Evolutionary conservation across 2,113 vertebrate species (phyloP).

Genomic region (Sinocyclocheilus anophthalmus): DNA sequence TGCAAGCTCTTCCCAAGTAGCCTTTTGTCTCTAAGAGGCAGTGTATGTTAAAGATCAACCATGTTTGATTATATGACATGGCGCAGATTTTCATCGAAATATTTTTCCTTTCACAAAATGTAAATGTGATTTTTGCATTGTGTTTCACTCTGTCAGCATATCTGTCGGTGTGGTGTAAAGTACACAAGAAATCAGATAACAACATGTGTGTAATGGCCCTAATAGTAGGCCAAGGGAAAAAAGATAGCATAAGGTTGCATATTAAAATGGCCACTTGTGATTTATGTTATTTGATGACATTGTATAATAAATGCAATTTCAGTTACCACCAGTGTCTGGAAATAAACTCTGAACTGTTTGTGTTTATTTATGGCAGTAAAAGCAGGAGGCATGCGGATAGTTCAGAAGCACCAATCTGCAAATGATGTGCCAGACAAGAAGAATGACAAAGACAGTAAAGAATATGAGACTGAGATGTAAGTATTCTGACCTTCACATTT

Average conservation of each 20-base stretch:
- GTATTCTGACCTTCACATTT: slow-evolving; percentile 25
- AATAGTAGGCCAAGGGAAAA: slow-evolving; percentile 24
- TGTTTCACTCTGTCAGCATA: neutral
- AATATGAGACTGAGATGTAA: slow-evolving; percentile 91
- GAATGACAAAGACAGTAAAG: slow-evolving; percentile 87
- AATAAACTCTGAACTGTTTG: slow-evolving; percentile 11
- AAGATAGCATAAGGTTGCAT: neutral
- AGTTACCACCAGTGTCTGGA: neutral
- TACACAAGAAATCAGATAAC: slow-evolving; percentile 29
- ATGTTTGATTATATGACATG: neutral
- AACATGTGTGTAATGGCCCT: neutral
- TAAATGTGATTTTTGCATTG: neutral
- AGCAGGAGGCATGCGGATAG: slow-evolving; percentile 96
- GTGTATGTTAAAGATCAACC: neutral
- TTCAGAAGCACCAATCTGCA: slow-evolving; percentile 89
- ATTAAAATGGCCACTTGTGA: neutral
- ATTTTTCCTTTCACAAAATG: neutral
- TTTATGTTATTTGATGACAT: neutral
- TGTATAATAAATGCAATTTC: neutral
- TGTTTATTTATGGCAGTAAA: slow-evolving; percentile 81
- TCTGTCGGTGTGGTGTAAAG: slow-evolving; percentile 12
- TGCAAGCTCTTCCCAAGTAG: neutral
- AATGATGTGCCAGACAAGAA: slow-evolving; percentile 83
- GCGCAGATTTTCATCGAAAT: neutral
- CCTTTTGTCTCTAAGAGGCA: neutral